Evolutionary conservation across 2,888 invertebrate genomes (phyloP).

Genomic region (Melieria picta): DNA sequence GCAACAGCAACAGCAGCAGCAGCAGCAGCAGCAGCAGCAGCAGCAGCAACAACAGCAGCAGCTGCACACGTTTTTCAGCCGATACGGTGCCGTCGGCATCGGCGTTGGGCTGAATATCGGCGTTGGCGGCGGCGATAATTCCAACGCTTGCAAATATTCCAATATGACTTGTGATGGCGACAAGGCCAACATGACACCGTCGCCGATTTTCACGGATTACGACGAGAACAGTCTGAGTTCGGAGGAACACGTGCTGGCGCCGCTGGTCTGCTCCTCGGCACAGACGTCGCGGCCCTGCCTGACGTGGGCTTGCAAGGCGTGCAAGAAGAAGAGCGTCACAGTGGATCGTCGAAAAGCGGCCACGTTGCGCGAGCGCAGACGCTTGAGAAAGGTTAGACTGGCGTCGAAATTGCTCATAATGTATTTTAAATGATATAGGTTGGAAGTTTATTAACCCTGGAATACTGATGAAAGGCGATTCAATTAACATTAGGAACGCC

Average conservation of each 20-base stretch:
- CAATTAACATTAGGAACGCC: too few relatives aligned
- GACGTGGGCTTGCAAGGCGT: slow-evolving; percentile 97
- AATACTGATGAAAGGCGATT: too few relatives aligned
- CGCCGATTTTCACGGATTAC: slow-evolving; percentile 64
- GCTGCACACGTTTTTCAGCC: slow-evolving; percentile 56
- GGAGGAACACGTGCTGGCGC: slow-evolving; percentile 65
- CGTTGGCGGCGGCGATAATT: slow-evolving; percentile 24
- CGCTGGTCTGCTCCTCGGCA: slow-evolving; percentile 66
- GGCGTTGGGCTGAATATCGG: slow-evolving; percentile 18
- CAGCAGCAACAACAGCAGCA: slow-evolving; percentile 53
- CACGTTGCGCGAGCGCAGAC: slow-evolving; percentile 90
- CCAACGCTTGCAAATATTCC: slow-evolving; percentile 42
- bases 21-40: slow-evolving; percentile 40
- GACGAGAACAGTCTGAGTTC: slow-evolving; percentile 65
- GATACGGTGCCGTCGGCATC: slow-evolving; percentile 47
- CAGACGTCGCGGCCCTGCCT: slow-evolving; percentile 77
- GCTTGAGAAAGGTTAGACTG: slow-evolving; percentile 84
- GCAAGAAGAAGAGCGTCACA: slow-evolving; percentile 94
- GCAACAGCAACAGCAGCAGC: slow-evolving; percentile 37
- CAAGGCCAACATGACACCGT: slow-evolving; percentile 56
- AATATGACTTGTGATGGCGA: slow-evolving; percentile 45
- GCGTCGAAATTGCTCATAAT: too few relatives aligned
- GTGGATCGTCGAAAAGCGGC: slow-evolving; percentile 97
- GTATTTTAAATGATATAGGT: too few relatives aligned
- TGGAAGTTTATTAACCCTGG: too few relatives aligned